A percentile compares a stretch with the other conserved stretches of the same genome.
phyloP scores from a whole-genome alignment of 2,888 invertebrate species.

The Lordiphosa fenestrarum region DNA sequence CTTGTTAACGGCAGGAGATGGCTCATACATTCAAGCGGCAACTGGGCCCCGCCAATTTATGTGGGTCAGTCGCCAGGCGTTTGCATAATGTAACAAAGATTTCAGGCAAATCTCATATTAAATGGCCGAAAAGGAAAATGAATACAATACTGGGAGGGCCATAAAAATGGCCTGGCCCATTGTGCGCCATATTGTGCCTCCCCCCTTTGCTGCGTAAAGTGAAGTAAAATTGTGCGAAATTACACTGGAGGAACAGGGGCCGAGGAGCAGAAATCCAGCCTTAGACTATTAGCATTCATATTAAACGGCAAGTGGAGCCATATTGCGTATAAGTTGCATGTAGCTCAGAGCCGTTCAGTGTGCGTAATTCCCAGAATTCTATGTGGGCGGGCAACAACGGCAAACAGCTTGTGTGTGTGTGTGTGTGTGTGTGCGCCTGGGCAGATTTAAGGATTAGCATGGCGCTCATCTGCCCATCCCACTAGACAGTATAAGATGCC shows the following conservation, averaged over 20 bases:
- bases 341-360: conserved; percentile 36
- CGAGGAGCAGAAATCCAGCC: conserved; percentile 62
- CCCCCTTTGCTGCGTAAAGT: conserved; percentile 57
- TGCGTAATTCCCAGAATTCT: conserved; percentile 30
- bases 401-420: conserved; percentile 38
- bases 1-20: conserved; percentile 65
- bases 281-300: conserved; percentile 76
- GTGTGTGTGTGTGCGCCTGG: conserved; percentile 55
- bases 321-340: conserved; percentile 70
- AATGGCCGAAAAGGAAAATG: conserved; percentile 40
- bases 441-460: conserved; percentile 74
- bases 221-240: conserved; percentile 75
- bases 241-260: conserved; percentile 44
- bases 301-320: conserved; percentile 74
- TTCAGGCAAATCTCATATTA: conserved; percentile 60
- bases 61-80: conserved; percentile 41
- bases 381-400: conserved; percentile 35
- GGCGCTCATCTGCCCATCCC: conserved; percentile 47
- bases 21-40: conserved; percentile 39
- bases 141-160: conserved; percentile 42
- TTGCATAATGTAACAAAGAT: conserved; percentile 58
- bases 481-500: conserved; percentile 21
- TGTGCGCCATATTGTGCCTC: conserved; percentile 58
- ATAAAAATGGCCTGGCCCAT: conserved; percentile 67
- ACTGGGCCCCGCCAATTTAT: conserved; percentile 24